A percentile compares a stretch with the other conserved stretches of the same genome.
Conservation (phyloP, 2,113 vertebrate genomes). For the Ochotona princeps region DNA sequence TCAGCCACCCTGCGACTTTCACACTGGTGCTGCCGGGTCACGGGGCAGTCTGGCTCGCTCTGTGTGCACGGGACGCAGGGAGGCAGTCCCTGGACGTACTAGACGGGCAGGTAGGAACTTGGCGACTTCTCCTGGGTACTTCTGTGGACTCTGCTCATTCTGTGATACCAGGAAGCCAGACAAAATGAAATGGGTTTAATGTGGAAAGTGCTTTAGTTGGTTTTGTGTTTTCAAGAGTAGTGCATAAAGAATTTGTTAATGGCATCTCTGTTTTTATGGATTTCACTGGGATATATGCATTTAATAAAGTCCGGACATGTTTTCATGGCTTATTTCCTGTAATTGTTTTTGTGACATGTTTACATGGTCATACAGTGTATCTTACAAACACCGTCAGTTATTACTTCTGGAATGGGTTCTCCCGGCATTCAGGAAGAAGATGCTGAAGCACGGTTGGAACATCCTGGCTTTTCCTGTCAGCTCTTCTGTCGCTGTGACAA, state of each 20-base stretch:
- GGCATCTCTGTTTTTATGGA: neutral
- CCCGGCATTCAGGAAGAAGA: too few species aligned
- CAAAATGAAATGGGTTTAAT: neutral
- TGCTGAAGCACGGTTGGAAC: neutral
- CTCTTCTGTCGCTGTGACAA: fast-evolving
- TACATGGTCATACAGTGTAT: neutral
- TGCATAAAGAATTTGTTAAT: neutral
- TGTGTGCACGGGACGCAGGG: neutral
- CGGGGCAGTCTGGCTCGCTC: neutral
- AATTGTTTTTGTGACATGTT: slow-evolving; percentile 9
- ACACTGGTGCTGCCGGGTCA: fast-evolving
- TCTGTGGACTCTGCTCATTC: neutral
- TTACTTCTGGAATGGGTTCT: neutral
- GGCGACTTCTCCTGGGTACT: neutral
- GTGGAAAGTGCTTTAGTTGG: neutral
- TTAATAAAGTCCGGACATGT: slow-evolving; percentile 60
- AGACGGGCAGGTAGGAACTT: neutral
- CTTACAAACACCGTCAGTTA: neutral
- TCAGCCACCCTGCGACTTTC: too few species aligned
- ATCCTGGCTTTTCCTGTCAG: fast-evolving
- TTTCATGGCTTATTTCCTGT: neutral
- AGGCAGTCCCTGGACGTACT: neutral
- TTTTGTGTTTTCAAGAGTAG: slow-evolving; percentile 42
- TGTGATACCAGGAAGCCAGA: slow-evolving; percentile 5
- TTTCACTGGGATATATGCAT: neutral